Evolutionary conservation across 2,113 vertebrate genomes (phyloP).

Genomic region (Polyodon spathula): DNA sequence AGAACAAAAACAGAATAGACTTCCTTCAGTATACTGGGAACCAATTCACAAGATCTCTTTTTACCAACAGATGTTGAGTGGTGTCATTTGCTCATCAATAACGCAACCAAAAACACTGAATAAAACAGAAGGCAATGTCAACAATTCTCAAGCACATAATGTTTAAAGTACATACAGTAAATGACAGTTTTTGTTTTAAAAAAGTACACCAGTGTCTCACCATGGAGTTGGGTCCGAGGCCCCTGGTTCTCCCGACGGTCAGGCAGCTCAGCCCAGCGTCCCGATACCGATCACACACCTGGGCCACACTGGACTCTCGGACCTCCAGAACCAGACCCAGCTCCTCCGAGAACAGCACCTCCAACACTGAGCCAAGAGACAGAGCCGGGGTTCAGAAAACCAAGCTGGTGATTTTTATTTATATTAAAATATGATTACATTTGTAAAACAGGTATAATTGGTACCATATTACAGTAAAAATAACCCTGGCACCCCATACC

Average conservation of each 20-base stretch:
- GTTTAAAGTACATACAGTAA: too few relatives aligned
- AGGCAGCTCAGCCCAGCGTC: slow-evolving; percentile 57
- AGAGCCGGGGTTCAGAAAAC: background rate
- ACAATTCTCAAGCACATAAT: too few relatives aligned
- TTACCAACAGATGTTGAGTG: too few relatives aligned
- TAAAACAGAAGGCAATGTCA: too few relatives aligned
- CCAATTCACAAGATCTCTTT: too few relatives aligned
- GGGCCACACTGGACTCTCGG: slow-evolving; percentile 30
- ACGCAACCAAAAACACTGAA: too few relatives aligned
- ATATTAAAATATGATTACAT: background rate
- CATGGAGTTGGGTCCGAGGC: slow-evolving; percentile 58
- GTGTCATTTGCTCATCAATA: too few relatives aligned
- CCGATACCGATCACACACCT: slow-evolving; percentile 51
- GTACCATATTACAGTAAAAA: too few relatives aligned
- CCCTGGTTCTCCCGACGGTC: slow-evolving; percentile 57
- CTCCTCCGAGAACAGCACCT: slow-evolving; percentile 79
- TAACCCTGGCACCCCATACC: too few relatives aligned
- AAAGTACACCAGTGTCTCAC: slow-evolving; percentile 46
- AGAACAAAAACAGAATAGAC: too few relatives aligned
- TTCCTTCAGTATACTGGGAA: too few relatives aligned
- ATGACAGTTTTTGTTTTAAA: too few relatives aligned
- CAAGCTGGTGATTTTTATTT: background rate
- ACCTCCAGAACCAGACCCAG: slow-evolving; percentile 77
- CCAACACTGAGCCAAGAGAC: slow-evolving; percentile 44
- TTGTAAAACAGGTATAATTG: background rate